Evolutionary conservation across 2,113 vertebrate species (phyloP).

Genomic region (Pandion haliaetus): DNA sequence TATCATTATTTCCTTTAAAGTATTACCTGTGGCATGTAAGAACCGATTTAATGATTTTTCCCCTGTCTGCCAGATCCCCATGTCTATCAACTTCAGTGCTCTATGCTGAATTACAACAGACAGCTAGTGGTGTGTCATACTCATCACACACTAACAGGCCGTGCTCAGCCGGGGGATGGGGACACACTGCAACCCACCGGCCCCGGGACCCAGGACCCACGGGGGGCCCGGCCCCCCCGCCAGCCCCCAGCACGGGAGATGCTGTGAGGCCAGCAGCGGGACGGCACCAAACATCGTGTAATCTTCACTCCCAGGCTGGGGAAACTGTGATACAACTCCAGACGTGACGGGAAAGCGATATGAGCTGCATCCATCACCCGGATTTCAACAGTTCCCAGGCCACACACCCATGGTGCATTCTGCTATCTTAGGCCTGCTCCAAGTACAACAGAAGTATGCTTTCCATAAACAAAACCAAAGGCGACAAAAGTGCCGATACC

Average conservation of each 20-base stretch:
- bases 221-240: fast-evolving
- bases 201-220: background rate
- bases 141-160: fast-evolving
- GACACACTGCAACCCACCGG: too few relatives aligned
- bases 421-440: too few relatives aligned
- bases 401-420: fast-evolving
- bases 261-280: fast-evolving
- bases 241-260: fast-evolving
- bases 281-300: too few relatives aligned
- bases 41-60: fast-evolving
- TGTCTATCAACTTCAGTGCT: background rate
- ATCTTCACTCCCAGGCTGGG: fast-evolving
- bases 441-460: background rate
- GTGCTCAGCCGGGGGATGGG: background rate
- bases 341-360: fast-evolving
- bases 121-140: background rate
- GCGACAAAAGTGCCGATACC: fast-evolving
- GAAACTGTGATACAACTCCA: background rate
- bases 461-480: fast-evolving
- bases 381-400: background rate
- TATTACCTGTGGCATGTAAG: too few relatives aligned
- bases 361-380: background rate
- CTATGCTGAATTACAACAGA: background rate
- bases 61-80: background rate
- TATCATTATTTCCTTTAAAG: background rate